These are phyloP conservation scores for Aviceda subcristata DNA, from an alignment of 2,113 vertebrate species.

Conservation along the genomic window DNA sequence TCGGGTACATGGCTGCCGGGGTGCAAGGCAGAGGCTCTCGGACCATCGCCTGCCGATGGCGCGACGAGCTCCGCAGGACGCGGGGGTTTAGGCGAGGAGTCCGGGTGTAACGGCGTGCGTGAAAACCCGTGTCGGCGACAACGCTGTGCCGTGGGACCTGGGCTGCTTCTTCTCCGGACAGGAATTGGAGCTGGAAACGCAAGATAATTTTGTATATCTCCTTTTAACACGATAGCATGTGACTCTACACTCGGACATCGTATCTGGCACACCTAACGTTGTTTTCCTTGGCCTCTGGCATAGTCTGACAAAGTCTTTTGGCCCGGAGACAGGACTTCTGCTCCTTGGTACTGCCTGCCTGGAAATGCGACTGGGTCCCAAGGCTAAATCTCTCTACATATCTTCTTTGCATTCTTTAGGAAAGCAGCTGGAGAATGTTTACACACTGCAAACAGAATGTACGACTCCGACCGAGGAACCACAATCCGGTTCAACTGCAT, in stretches of 20 bases:
- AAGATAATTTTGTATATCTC: conserved; percentile 22
- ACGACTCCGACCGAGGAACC: conserved; percentile 43
- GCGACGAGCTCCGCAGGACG: background rate
- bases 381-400: conserved; percentile 13
- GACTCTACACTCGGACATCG: background rate
- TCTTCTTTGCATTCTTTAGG: conserved; percentile 43
- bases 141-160: background rate
- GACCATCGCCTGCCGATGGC: background rate
- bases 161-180: conserved; percentile 9
- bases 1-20: background rate
- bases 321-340: background rate
- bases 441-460: conserved; percentile 81
- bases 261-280: background rate
- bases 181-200: background rate
- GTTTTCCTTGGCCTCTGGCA: background rate
- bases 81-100: background rate
- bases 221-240: background rate
- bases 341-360: conserved; percentile 20
- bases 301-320: background rate
- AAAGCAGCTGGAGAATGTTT: conserved; percentile 80
- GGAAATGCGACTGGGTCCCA: background rate
- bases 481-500: conserved; percentile 60
- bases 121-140: background rate
- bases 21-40: background rate
- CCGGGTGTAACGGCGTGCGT: background rate